Evolutionary conservation across 2,797 vertebrate genomes (phyloP).

Genomic region (Falco cherrug): DNA sequence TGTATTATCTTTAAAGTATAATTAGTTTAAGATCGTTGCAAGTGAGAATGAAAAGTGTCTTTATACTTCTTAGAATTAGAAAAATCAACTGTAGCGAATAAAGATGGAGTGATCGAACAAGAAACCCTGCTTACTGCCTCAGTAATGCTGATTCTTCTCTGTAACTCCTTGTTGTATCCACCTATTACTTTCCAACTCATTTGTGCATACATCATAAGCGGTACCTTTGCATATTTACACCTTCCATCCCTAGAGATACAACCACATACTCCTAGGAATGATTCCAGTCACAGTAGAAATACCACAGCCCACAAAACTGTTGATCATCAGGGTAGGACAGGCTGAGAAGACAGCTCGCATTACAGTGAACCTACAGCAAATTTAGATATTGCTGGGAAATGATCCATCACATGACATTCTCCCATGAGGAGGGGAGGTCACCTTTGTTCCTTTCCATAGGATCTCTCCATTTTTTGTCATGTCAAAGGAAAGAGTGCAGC

Average conservation of each 20-base stretch:
- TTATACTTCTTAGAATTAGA: not conserved
- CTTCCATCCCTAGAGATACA: not conserved
- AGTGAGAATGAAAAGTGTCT: not conserved
- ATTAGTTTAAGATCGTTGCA: not conserved
- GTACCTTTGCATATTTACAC: not conserved
- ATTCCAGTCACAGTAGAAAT: not conserved
- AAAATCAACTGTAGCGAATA: not conserved
- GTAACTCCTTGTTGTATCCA: not conserved
- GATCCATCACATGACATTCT: not conserved
- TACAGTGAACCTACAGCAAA: not conserved
- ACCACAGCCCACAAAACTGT: not conserved
- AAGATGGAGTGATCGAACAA: not conserved
- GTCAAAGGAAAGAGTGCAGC: not conserved
- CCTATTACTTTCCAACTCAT: not conserved
- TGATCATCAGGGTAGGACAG: not conserved
- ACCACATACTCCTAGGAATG: not conserved
- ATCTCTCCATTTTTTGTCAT: not conserved
- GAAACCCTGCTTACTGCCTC: not conserved
- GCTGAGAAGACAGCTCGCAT: not conserved
- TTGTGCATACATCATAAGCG: not conserved
- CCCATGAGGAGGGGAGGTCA: not conserved
- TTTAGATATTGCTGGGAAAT: not conserved
- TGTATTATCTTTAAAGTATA: not conserved
- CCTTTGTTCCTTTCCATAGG: not conserved
- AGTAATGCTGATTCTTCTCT: not conserved